Evolutionary conservation across 2,797 vertebrate genomes (phyloP).

Genomic region (Cephalopachus bancanus): DNA sequence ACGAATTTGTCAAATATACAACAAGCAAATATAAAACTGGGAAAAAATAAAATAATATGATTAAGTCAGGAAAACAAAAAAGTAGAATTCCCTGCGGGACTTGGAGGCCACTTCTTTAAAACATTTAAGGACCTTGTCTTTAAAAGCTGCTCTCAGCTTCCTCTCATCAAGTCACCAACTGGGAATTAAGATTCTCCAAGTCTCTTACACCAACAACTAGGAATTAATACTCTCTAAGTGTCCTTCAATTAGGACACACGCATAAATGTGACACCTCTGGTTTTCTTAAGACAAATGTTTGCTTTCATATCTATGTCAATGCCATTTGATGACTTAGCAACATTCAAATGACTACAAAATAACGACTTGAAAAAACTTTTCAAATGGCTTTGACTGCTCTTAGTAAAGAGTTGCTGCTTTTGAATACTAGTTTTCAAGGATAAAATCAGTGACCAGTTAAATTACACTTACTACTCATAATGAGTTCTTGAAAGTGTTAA

Average conservation of each 20-base stretch:
- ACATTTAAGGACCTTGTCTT: neutral
- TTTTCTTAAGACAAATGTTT: neutral
- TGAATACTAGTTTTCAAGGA: neutral
- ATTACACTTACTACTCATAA: neutral
- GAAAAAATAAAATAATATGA: neutral
- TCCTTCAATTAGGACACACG: neutral
- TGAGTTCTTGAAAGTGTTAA: neutral
- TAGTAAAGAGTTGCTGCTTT: neutral
- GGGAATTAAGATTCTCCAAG: neutral
- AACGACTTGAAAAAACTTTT: neutral
- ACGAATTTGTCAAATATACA: neutral
- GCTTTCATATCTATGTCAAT: neutral
- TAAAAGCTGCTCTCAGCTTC: neutral
- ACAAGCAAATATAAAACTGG: neutral
- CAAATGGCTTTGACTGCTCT: slow-evolving; percentile 16
- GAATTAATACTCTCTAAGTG: neutral
- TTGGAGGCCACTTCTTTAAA: neutral
- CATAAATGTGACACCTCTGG: neutral
- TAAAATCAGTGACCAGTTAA: slow-evolving; percentile 3
- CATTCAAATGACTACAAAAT: slow-evolving; percentile 38
- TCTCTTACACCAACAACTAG: neutral
- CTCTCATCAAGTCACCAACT: neutral
- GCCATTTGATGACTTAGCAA: slow-evolving; percentile 25
- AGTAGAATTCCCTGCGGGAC: neutral
- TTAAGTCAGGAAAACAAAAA: neutral